Percentiles rank a stretch among this genome's conserved stretches.
phyloP scores from a whole-genome alignment of 2,797 vertebrate genomes.

The Eupleurogrammus muticus region DNA sequence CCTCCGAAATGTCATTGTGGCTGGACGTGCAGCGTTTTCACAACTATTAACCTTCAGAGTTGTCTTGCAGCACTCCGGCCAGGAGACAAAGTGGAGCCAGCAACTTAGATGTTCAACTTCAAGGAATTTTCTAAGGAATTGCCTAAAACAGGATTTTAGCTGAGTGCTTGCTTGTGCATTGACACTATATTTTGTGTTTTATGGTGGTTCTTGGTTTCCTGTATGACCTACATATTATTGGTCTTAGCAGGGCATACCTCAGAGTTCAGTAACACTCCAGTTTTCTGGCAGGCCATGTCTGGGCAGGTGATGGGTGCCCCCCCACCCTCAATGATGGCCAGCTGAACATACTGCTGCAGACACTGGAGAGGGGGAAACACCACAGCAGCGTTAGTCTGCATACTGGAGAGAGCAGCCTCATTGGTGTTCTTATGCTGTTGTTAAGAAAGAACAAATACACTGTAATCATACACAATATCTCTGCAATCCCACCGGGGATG shows the following conservation, averaged over 20 bases:
- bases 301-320: slow-evolving; percentile 95
- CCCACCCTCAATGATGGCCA: slow-evolving; percentile 92
- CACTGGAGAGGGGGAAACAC: slow-evolving; percentile 83
- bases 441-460: background rate
- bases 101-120: slow-evolving; percentile 12
- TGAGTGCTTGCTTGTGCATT: background rate
- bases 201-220: slow-evolving; percentile 7
- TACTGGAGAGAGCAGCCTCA: background rate
- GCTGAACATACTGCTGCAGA: slow-evolving; percentile 91
- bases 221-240: slow-evolving; percentile 23
- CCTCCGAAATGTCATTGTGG: slow-evolving; percentile 1
- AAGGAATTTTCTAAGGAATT: background rate
- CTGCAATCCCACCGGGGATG: background rate
- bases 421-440: background rate
- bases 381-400: slow-evolving; percentile 27
- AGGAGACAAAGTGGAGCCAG: slow-evolving; percentile 7
- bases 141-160: background rate
- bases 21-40: slow-evolving; percentile 18
- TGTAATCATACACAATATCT: background rate
- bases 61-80: slow-evolving; percentile 1
- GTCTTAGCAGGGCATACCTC: slow-evolving; percentile 86
- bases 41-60: background rate
- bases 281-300: slow-evolving; percentile 89
- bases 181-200: slow-evolving; percentile 3
- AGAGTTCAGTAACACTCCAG: slow-evolving; percentile 88